These are phyloP conservation scores for Podilymbus podiceps DNA, from an alignment of 2,113 vertebrate species.

Conservation along the genomic window DNA sequence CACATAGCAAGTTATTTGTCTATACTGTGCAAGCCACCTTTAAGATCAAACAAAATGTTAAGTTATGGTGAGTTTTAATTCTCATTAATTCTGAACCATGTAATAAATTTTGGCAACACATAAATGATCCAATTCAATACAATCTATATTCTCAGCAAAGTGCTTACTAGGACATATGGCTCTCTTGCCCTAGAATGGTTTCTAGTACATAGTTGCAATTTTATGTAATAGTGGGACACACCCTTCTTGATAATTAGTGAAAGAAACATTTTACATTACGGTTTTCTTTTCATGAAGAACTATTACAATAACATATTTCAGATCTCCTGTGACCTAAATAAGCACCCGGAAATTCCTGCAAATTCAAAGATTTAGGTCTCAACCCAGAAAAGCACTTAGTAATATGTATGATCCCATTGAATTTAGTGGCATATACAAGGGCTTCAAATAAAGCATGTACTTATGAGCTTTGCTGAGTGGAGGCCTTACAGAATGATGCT, in stretches of 20 bases:
- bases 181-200: background rate
- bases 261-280: background rate
- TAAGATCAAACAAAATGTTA: background rate
- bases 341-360: background rate
- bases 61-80: background rate
- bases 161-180: background rate
- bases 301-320: background rate
- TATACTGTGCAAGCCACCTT: background rate
- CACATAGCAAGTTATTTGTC: background rate
- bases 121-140: background rate
- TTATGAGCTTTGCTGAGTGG: background rate
- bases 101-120: background rate
- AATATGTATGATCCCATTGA: background rate
- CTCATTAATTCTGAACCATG: background rate
- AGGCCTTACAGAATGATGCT: background rate
- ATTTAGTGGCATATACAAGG: background rate
- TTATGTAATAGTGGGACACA: background rate
- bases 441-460: background rate
- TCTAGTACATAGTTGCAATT: background rate
- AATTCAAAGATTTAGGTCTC: background rate
- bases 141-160: background rate
- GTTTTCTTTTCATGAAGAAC: background rate
- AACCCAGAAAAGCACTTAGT: background rate
- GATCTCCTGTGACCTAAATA: background rate
- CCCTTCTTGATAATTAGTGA: background rate